Percentiles rank a stretch among this genome's conserved stretches.
These are phyloP conservation scores for Erpornis zantholeuca DNA, from an alignment of 2,113 vertebrate species.

Conservation along the genomic window DNA sequence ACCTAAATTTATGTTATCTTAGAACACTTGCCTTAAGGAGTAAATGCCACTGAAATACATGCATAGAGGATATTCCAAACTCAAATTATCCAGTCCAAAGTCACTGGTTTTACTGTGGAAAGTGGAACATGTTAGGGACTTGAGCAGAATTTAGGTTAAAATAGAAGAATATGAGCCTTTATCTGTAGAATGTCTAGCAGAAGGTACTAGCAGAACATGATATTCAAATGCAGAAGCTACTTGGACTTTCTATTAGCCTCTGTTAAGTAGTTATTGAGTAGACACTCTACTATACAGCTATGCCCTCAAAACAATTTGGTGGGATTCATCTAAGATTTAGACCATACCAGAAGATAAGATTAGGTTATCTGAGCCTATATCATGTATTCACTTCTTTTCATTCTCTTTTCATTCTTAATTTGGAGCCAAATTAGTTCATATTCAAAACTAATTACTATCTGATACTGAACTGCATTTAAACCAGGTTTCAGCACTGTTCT, in stretches of 20 bases:
- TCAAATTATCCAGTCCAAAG: not conserved
- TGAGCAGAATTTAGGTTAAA: not conserved
- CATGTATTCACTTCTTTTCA: not conserved
- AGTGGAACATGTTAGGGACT: not conserved
- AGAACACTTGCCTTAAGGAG: not conserved
- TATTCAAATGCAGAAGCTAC: not conserved
- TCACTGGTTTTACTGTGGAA: not conserved
- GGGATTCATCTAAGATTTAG: not conserved
- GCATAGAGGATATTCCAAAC: not conserved
- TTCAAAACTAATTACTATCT: not conserved
- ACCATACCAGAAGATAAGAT: not conserved
- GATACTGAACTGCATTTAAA: not conserved
- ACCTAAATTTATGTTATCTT: not conserved
- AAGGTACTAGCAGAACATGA: not conserved
- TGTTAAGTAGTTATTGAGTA: not conserved
- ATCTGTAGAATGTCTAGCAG: too few species aligned
- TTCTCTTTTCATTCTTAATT: not conserved
- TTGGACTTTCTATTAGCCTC: not conserved
- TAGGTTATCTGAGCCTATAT: not conserved
- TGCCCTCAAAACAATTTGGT: not conserved
- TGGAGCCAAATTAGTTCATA: not conserved
- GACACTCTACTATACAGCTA: not conserved
- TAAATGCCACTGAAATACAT: not conserved
- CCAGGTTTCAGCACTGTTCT: not conserved
- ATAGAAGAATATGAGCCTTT: not conserved